Evolutionary conservation across 2,113 vertebrate species (phyloP), one percentile per base, ranked within the genome.

Genomic region (Elgaria multicarinata): DNA sequence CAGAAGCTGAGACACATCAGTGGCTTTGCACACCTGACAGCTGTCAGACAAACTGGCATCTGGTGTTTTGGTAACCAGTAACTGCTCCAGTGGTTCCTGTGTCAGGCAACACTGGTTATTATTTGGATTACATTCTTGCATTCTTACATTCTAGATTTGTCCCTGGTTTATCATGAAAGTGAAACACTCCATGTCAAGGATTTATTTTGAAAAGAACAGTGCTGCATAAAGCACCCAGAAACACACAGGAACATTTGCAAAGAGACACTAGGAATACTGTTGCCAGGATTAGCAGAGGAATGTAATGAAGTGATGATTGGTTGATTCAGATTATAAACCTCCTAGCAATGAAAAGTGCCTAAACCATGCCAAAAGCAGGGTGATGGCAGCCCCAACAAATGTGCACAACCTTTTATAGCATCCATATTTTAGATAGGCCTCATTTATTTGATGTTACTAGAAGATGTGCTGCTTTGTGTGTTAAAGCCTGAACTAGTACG

Each of bases 11-110:
- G 92, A 85, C 36, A 74, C 86, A 89, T 69, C 14, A 72, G 55
- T 10, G 66, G 50, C 6, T 85, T 88, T 92, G 87, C 53, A 92
- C 80, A 90, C 20, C 46, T 93, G 90, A 89, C 28, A 77, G 85
- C 83, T 93, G 88, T 36, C 55, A 89, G 22, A 53, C 33, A 64
- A 83, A 62, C 26, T 71, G 76, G 36, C 14, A 79, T 7, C 13
- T 74, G 69, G 12, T 6, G 8, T 12, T 44, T 28, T 69, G 18
- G 82, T 6, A 53, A 53, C 10, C 12, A 10, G 50, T 6, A 91
- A 71, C 33, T 79, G 16, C 74, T 88, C 14, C 86, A 69, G 64
- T 91, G 20, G 3, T 46, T 66, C 39, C 31, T 28, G 9, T 6
- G 67, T 14, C 55, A 55, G 18, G n/a, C 33, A 82, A 58, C 10